A percentile compares a stretch with the other conserved stretches of the same genome.
Evolutionary conservation across 2,797 vertebrate species (phyloP).

Genomic region (Ctenopoma kingsleyae): DNA sequence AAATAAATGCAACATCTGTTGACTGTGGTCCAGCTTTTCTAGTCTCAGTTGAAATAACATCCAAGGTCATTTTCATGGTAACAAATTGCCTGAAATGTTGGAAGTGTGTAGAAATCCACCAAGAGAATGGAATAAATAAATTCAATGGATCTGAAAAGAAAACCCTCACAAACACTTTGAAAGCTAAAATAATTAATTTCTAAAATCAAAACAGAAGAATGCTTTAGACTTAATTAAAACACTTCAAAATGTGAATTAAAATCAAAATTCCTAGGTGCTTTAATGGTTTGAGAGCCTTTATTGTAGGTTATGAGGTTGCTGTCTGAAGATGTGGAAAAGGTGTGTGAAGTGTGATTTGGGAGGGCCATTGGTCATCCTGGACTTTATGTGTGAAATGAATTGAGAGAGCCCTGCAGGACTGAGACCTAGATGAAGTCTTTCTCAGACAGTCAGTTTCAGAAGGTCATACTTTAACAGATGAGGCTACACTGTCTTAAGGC

Average conservation of each 20-base stretch:
- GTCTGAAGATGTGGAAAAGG: neutral
- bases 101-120: neutral
- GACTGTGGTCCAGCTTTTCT: neutral
- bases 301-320: neutral
- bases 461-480: constrained; percentile 61
- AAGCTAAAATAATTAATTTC: neutral
- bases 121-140: neutral
- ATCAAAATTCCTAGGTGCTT: neutral
- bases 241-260: too few species aligned
- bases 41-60: constrained; percentile 1
- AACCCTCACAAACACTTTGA: neutral
- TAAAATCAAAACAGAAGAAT: neutral
- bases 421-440: constrained; percentile 24
- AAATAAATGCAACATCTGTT: constrained; percentile 6
- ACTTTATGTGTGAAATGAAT: constrained; percentile 37
- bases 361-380: constrained; percentile 31
- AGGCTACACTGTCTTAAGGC: constrained; percentile 38
- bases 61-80: constrained; percentile 10
- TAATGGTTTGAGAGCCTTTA: neutral
- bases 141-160: neutral
- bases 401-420: constrained; percentile 39
- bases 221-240: too few species aligned
- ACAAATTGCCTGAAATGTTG: neutral
- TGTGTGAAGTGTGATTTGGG: constrained; percentile 18
- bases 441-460: constrained; percentile 46